Evolutionary conservation across 2,888 invertebrate species (phyloP).

Genomic region (Atethmia centrago): DNA sequence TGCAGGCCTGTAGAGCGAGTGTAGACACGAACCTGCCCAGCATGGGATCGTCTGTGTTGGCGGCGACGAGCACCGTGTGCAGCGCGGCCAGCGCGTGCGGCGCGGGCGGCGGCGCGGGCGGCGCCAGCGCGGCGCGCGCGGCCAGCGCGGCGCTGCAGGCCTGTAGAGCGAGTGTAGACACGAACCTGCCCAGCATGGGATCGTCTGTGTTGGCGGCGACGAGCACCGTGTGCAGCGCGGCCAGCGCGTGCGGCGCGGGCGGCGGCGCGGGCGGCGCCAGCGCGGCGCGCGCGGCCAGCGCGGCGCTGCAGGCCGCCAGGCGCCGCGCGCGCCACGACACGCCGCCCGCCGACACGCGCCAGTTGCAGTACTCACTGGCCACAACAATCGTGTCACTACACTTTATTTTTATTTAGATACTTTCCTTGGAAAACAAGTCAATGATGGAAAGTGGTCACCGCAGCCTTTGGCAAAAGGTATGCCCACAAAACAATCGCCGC

Average conservation of each 20-base stretch:
- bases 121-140: conserved; percentile 63
- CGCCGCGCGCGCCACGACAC: conserved; percentile 92
- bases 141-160: conserved; percentile 88
- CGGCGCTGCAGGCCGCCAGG: conserved; percentile 88
- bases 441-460: too few species aligned
- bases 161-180: too few species aligned
- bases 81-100: conserved; percentile 86
- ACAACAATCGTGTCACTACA: not conserved
- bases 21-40: too few species aligned
- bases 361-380: conserved; percentile 94
- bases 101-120: conserved; percentile 69
- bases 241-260: conserved; percentile 83
- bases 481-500: not conserved
- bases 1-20: too few species aligned
- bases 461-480: too few species aligned
- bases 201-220: too few species aligned
- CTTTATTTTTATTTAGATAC: not conserved
- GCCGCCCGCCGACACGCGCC: conserved; percentile 91
- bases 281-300: conserved; percentile 83
- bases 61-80: conserved; percentile 61
- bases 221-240: conserved; percentile 92
- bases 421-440: not conserved
- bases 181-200: too few species aligned
- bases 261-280: conserved; percentile 82
- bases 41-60: too few species aligned